A percentile compares a stretch with the other conserved stretches of the same genome.
Evolutionary conservation across 2,888 invertebrate genomes (phyloP).

Genomic region (Papilio gigon): DNA sequence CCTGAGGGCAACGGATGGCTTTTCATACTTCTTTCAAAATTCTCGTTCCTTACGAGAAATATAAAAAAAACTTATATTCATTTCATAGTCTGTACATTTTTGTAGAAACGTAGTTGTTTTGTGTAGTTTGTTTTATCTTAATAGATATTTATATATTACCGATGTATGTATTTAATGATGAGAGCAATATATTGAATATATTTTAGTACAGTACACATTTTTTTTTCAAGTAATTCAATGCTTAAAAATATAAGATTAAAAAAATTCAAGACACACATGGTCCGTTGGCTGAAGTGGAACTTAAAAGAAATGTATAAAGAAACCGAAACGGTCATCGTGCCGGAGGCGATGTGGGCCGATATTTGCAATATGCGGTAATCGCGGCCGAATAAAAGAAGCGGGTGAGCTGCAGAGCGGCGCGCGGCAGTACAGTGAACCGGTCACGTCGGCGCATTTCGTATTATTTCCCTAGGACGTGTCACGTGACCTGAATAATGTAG

Average conservation of each 20-base stretch:
- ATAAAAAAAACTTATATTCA: too few species aligned
- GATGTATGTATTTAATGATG: too few species aligned
- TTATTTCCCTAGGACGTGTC: constrained; percentile 81
- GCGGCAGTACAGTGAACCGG: constrained; percentile 80
- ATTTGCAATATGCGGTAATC: constrained; percentile 21
- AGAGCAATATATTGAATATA: too few species aligned
- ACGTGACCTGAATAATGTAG: constrained; percentile 79
- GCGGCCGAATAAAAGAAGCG: constrained; percentile 46
- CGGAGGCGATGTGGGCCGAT: constrained; percentile 18
- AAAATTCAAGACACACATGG: background rate
- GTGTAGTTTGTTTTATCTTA: too few species aligned
- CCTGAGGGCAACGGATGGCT: constrained; percentile 1
- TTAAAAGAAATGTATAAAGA: constrained; percentile 1
- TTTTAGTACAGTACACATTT: too few species aligned
- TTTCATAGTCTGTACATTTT: too few species aligned
- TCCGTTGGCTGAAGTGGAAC: background rate
- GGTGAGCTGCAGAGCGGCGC: constrained; percentile 63
- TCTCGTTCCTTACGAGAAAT: background rate
- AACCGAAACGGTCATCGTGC: background rate
- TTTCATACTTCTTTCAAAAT: background rate
- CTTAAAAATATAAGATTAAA: background rate
- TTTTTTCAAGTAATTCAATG: too few species aligned
- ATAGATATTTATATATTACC: too few species aligned
- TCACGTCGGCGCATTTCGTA: constrained; percentile 83
- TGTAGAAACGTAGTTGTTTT: too few species aligned